Conservation (phyloP, 2,888 invertebrate genomes). For the Amiota mariae region DNA sequence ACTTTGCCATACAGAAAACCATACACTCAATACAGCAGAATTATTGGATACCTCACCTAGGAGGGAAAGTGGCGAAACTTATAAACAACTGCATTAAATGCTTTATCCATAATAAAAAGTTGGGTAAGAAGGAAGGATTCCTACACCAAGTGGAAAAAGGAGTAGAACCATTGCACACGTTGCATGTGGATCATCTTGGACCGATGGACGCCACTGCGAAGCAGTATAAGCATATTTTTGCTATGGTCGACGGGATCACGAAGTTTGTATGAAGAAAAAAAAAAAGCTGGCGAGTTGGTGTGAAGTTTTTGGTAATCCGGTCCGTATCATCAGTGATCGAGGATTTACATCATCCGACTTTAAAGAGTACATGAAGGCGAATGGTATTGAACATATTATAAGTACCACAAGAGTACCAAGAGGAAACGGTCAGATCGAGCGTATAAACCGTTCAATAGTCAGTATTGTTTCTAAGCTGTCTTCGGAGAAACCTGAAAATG, state of each 20-base stretch:
- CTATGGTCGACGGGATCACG: not conserved
- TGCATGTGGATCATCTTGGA: no score
- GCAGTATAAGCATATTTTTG: conserved; percentile 12
- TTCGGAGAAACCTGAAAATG: not conserved
- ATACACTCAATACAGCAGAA: not conserved
- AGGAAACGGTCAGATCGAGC: no score
- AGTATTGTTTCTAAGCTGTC: conserved; percentile 2
- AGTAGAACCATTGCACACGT: no score
- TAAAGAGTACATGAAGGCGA: not conserved
- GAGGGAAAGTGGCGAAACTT: not conserved
- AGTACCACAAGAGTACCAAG: conserved; percentile 13
- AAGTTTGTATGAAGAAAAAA: not conserved
- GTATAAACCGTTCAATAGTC: not conserved
- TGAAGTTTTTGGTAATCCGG: not conserved
- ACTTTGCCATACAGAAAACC: conserved; percentile 8
- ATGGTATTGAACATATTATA: conserved; percentile 4
- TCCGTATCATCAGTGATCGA: not conserved
- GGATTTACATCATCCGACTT: conserved; percentile 4
- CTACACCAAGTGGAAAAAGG: no score
- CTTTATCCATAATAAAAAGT: no score
- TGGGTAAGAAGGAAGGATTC: no score
- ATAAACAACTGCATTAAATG: conserved; percentile 10
- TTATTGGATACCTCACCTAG: conserved; percentile 22
- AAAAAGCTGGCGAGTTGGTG: not conserved
- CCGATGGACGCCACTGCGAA: not conserved